These are phyloP conservation scores for Dendrophyllia cribrosa DNA, from an alignment of 64 coral and sea anemone species.

Conservation along the genomic window DNA sequence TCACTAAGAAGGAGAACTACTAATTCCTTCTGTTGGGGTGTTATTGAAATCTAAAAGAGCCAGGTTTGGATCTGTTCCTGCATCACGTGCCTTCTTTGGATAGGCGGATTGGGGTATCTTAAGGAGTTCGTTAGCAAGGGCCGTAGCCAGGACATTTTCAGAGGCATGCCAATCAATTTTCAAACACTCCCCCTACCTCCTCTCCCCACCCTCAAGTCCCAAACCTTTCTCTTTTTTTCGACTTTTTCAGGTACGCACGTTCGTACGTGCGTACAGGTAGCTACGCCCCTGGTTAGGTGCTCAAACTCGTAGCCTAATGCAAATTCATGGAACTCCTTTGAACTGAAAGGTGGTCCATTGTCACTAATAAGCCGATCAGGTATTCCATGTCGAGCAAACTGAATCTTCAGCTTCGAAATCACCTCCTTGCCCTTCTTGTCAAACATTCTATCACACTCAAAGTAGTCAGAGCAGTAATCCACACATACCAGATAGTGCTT, in stretches of 20 bases:
- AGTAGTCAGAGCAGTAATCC: slow-evolving; percentile 30
- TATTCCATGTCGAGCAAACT: slow-evolving; percentile 48
- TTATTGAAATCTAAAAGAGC: slow-evolving; percentile 1
- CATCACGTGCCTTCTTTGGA: slow-evolving; percentile 12
- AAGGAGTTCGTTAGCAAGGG: too few species aligned
- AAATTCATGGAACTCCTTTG: slow-evolving; percentile 27
- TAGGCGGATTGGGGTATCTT: too few species aligned
- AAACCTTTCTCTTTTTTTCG: too few species aligned
- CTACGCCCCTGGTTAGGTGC: too few species aligned
- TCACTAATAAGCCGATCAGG: slow-evolving; percentile 5
- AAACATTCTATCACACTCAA: slow-evolving; percentile 36
- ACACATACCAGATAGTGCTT: slow-evolving; percentile 44
- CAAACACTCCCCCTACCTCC: too few species aligned
- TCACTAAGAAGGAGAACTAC: slow-evolving; percentile 19
- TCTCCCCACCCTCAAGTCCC: too few species aligned
- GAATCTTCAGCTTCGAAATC: slow-evolving; percentile 39
- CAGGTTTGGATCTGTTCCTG: slow-evolving; percentile 13
- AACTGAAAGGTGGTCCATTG: slow-evolving; percentile 50
- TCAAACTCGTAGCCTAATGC: slow-evolving; percentile 28
- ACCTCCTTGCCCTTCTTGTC: slow-evolving; percentile 33
- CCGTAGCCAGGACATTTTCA: too few species aligned
- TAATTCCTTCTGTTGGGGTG: slow-evolving; percentile 18
- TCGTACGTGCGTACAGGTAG: too few species aligned
- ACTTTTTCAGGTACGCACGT: too few species aligned
- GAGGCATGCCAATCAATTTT: too few species aligned